Percentiles rank a stretch among this genome's conserved stretches.
Conservation (phyloP, 2,113 vertebrate species). For the Arothron firmamentum region DNA sequence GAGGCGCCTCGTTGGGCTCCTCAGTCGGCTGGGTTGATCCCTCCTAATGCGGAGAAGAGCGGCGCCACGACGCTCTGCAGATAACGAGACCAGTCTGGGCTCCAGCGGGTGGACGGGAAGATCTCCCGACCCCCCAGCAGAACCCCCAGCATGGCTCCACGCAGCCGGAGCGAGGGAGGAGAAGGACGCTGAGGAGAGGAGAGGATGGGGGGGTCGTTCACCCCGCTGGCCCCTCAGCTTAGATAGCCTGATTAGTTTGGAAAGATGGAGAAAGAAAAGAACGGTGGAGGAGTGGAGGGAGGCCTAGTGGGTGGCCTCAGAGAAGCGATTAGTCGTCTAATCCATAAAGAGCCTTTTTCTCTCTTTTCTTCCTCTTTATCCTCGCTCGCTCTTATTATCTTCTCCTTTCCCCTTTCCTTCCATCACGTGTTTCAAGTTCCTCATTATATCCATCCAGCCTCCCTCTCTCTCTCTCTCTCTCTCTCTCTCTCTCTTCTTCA, state of each 20-base stretch:
- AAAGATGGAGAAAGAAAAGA: constrained; percentile 19
- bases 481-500: not conserved
- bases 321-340: constrained; percentile 46
- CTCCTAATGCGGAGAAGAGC: constrained; percentile 10
- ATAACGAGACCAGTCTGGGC: constrained; percentile 20
- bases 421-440: not conserved
- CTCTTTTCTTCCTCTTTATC: constrained; percentile 6
- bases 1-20: constrained; percentile 1
- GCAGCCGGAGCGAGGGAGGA: not conserved
- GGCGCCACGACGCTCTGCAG: constrained; percentile 12
- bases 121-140: constrained; percentile 13
- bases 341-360: constrained; percentile 35
- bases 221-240: constrained; percentile 30
- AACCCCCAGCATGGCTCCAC: constrained; percentile 2
- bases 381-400: constrained; percentile 1
- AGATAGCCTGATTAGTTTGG: constrained; percentile 54
- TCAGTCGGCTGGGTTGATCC: constrained; percentile 18
- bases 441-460: constrained; percentile 9
- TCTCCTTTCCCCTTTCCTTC: not conserved
- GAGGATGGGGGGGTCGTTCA: constrained; percentile 12
- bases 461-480: not conserved
- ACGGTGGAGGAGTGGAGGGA: constrained; percentile 1
- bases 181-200: constrained; percentile 15
- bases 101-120: constrained; percentile 35
- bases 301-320: constrained; percentile 29